phyloP scores from a whole-genome alignment of 1,140 invertebrate species.

The Camponotus floridanus region DNA sequence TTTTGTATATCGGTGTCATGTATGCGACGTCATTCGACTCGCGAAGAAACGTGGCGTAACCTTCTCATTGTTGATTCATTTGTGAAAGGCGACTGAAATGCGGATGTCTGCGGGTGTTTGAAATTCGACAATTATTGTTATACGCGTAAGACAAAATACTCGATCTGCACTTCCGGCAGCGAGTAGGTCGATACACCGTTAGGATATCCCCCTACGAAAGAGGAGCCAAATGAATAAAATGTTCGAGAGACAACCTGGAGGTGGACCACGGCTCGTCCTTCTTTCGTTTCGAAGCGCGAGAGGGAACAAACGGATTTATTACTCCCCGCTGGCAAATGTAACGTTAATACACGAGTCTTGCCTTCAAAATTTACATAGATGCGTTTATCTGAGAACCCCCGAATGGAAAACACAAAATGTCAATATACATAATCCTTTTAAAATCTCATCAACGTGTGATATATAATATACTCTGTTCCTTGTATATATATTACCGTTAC shows the following conservation, averaged over 20 bases:
- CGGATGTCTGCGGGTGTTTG: slow-evolving; percentile 29
- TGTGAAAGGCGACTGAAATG: background rate
- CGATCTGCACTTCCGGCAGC: slow-evolving; percentile 77
- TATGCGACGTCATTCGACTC: background rate
- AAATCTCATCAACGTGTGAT: background rate
- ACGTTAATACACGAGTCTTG: slow-evolving; percentile 70
- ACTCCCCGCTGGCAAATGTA: slow-evolving; percentile 70
- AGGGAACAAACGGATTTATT: slow-evolving; percentile 75
- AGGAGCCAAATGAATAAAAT: slow-evolving; percentile 69
- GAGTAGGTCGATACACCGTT: slow-evolving; percentile 83
- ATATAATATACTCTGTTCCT: background rate
- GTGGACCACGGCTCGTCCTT: slow-evolving; percentile 66
- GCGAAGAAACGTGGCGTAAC: slow-evolving; percentile 6
- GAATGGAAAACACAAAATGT: slow-evolving; percentile 15
- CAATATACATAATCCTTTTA: slow-evolving; percentile 42
- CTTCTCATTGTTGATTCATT: slow-evolving; percentile 42
- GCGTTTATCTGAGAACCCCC: slow-evolving; percentile 63
- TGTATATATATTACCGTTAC: background rate
- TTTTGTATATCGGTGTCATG: slow-evolving; percentile 31
- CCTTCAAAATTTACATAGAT: slow-evolving; percentile 72
- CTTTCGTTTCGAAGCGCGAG: slow-evolving; percentile 59
- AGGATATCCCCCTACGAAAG: slow-evolving; percentile 76
- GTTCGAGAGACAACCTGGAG: slow-evolving; percentile 64
- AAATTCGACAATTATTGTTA: slow-evolving; percentile 37
- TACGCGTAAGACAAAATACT: slow-evolving; percentile 42